These are phyloP conservation scores for Stigmatopora nigra DNA, from an alignment of 2,113 vertebrate species.

Conservation along the genomic window DNA sequence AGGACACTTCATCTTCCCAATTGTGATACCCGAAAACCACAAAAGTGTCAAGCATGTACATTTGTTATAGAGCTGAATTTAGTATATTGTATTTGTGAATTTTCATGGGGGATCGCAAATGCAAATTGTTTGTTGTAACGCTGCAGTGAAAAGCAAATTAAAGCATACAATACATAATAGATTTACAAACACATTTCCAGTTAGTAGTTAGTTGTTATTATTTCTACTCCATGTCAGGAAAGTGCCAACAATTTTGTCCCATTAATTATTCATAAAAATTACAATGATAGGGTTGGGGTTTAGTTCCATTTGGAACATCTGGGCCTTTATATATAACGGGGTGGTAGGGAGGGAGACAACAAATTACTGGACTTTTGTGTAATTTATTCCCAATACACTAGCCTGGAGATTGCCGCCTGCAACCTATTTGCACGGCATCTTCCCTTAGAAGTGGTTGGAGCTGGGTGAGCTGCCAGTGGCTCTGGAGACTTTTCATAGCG, in stretches of 20 bases:
- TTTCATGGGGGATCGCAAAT: not conserved
- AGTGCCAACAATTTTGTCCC: not conserved
- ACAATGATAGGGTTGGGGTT: not conserved
- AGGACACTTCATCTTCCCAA: too few relatives aligned
- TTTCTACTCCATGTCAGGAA: not conserved
- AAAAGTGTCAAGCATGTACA: too few relatives aligned
- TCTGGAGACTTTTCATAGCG: conserved; percentile 37
- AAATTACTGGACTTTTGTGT: conserved; percentile 70
- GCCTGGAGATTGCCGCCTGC: conserved; percentile 64
- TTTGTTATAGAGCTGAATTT: not conserved
- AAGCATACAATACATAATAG: not conserved
- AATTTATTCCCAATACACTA: conserved; percentile 69
- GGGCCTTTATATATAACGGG: conserved; percentile 45
- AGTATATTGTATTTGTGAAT: not conserved
- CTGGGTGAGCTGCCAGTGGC: conserved; percentile 41
- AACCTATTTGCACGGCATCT: conserved; percentile 70
- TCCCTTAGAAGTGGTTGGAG: conserved; percentile 59
- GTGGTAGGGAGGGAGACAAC: conserved; percentile 41
- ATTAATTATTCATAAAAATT: conserved; percentile 1
- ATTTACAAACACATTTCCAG: not conserved
- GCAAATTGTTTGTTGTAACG: not conserved
- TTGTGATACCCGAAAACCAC: too few relatives aligned
- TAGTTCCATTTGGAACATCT: conserved; percentile 47
- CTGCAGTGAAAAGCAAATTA: not conserved
- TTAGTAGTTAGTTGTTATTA: not conserved